These are phyloP conservation scores for Smithornis capensis DNA, from an alignment of 2,113 vertebrate genomes.

Conservation along the genomic window DNA sequence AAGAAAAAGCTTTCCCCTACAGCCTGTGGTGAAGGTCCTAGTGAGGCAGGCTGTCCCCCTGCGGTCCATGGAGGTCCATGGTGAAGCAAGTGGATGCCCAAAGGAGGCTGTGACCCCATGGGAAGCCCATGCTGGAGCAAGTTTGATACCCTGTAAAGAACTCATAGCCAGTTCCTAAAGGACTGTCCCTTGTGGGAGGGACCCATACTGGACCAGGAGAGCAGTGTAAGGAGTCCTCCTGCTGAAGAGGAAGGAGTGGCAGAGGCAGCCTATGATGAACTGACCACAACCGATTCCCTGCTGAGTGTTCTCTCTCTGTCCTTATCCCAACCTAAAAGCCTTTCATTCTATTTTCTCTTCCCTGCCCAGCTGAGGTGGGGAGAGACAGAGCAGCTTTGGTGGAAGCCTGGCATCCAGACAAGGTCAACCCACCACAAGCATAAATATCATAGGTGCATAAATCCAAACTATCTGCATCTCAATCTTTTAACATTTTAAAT, in stretches of 20 bases:
- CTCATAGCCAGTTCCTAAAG: not conserved
- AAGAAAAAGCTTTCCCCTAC: rapidly evolving
- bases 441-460: not conserved
- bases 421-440: not conserved
- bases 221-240: not conserved
- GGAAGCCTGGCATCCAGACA: not conserved
- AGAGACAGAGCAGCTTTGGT: not conserved
- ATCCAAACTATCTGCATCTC: constrained; percentile 15
- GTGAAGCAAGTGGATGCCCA: not conserved
- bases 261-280: rapidly evolving
- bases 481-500: constrained; percentile 35
- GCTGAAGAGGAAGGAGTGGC: not conserved
- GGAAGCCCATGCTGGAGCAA: not conserved
- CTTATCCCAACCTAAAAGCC: not conserved
- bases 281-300: not conserved
- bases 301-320: not conserved
- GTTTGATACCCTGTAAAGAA: not conserved
- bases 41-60: not conserved
- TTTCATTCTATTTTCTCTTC: not conserved
- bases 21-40: rapidly evolving
- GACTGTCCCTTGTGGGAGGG: too few relatives aligned
- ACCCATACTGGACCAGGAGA: rapidly evolving
- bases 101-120: not conserved
- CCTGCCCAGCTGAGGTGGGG: not conserved
- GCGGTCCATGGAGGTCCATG: too few relatives aligned